Evolutionary conservation across 2,888 invertebrate species (phyloP).

Genomic region (Stegophylla sp.): DNA sequence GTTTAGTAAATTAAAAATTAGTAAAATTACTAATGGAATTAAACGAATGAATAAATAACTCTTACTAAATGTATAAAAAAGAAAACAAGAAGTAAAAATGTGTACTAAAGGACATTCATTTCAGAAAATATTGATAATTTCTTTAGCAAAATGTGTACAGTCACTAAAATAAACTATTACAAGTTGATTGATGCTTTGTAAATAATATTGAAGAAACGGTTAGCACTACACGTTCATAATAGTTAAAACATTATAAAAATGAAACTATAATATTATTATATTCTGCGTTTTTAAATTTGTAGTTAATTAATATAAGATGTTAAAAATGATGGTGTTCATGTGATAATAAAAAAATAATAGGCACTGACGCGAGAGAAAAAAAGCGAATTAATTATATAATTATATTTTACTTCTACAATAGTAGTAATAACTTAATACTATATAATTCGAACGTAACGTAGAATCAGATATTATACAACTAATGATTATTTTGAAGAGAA

Average conservation of each 20-base stretch:
- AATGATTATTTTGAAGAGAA: conserved; percentile 17
- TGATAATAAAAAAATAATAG: not conserved
- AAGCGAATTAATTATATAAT: conserved; percentile 21
- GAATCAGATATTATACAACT: not conserved
- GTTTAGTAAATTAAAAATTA: not conserved
- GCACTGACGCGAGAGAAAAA: not conserved
- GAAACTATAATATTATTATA: not conserved
- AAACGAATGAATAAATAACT: too few species aligned
- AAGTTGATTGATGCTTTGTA: too few species aligned
- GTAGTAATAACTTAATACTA: not conserved
- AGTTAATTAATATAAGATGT: not conserved
- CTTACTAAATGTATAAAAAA: too few species aligned
- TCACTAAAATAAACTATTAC: too few species aligned
- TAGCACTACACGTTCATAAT: not conserved
- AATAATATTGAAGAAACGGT: not conserved
- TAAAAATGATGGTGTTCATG: not conserved
- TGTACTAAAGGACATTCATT: too few species aligned
- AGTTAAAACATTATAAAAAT: not conserved
- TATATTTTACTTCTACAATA: conserved; percentile 7
- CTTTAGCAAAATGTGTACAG: too few species aligned
- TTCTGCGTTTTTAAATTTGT: not conserved
- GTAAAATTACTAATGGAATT: too few species aligned
- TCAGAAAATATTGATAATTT: too few species aligned
- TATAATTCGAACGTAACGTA: not conserved
- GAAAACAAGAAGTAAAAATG: too few species aligned